These are phyloP conservation scores for Allolobophora icterica DNA, from an alignment of 2,888 invertebrate species.

Conservation along the genomic window DNA sequence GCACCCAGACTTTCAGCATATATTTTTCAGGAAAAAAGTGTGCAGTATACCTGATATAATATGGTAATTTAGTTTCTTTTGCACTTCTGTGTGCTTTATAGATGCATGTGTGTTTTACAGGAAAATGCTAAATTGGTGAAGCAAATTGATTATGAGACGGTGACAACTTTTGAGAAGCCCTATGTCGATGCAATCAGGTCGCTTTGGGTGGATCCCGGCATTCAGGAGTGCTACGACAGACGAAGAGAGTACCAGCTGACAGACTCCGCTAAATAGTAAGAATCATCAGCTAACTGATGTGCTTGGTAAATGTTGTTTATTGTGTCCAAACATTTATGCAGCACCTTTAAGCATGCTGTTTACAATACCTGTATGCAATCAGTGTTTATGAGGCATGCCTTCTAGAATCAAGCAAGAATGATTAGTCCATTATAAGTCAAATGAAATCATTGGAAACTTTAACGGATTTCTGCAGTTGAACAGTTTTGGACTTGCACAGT, in stretches of 20 bases:
- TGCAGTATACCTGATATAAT: no score
- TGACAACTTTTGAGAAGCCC: conserved; percentile 95
- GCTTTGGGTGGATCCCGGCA: conserved; percentile 94
- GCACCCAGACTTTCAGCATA: no score
- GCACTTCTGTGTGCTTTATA: not conserved
- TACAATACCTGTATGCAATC: not conserved
- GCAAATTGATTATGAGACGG: conserved; percentile 97
- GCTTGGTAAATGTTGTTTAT: not conserved
- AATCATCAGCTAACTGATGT: not conserved
- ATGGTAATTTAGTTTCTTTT: no score
- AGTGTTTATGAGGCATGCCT: not conserved
- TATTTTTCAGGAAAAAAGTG: no score
- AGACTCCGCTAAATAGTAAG: conserved; percentile 99
- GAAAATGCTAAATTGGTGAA: conserved; percentile 94
- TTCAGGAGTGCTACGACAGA: conserved; percentile 98
- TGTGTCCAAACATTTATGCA: not conserved
- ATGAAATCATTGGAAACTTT: not conserved
- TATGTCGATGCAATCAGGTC: conserved; percentile 96
- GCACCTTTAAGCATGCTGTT: not conserved
- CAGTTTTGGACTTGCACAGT: no score
- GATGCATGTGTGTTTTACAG: conserved; percentile 68
- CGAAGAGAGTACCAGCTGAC: conserved; percentile 99
- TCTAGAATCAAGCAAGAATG: not conserved
- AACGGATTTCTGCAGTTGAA: not conserved
- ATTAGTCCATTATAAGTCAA: not conserved